Evolutionary conservation across 2,888 invertebrate genomes (phyloP).

Genomic region (Bibio marci): DNA sequence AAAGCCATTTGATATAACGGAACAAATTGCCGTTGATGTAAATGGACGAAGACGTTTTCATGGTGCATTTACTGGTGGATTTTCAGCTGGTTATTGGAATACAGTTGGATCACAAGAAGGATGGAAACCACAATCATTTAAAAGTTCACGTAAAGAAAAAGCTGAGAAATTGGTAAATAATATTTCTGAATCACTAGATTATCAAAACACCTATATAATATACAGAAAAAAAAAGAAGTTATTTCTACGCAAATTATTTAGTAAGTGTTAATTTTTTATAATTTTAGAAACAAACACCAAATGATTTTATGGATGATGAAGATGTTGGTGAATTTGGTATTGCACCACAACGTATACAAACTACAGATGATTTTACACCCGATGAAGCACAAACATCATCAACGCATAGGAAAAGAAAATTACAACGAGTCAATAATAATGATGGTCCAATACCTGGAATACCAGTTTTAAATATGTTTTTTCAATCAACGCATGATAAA

Average conservation of each 20-base stretch:
- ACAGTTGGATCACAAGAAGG: conserved; percentile 93
- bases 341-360: conserved; percentile 70
- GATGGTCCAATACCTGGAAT: conserved; percentile 35
- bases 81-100: conserved; percentile 95
- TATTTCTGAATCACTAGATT: no score
- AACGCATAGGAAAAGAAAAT: conserved; percentile 25
- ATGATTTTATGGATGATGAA: conserved; percentile 98
- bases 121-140: conserved; percentile 80
- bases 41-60: conserved; percentile 86
- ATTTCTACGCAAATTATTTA: background rate
- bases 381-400: conserved; percentile 9
- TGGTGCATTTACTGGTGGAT: conserved; percentile 96
- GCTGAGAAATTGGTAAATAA: conserved; percentile 19
- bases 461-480: conserved; percentile 50
- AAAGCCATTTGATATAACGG: conserved; percentile 60
- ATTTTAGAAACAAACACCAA: conserved; percentile 46
- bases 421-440: conserved; percentile 11
- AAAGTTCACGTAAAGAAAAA: conserved; percentile 68
- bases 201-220: background rate
- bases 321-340: conserved; percentile 91
- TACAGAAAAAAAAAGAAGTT: background rate
- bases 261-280: conserved; percentile 1
- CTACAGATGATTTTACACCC: conserved; percentile 54
- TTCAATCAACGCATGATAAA: conserved; percentile 65
- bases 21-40: conserved; percentile 79